Percentiles rank a stretch among this genome's conserved stretches.
Evolutionary conservation across 2,888 invertebrate genomes (phyloP).

Genomic region (Dicycla oo): DNA sequence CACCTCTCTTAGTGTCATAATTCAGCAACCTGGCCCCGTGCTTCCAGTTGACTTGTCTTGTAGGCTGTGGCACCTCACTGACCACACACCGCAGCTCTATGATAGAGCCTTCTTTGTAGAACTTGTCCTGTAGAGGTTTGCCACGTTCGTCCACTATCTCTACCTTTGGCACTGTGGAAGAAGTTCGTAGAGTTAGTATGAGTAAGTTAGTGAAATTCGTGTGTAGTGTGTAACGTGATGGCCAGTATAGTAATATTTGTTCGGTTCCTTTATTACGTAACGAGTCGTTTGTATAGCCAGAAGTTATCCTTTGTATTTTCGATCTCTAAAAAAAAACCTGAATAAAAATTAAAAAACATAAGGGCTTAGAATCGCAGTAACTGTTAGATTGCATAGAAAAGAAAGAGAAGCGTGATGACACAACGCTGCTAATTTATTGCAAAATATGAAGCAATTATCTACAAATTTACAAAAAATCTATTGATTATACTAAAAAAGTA

Average conservation of each 20-base stretch:
- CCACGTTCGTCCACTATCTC: constrained; percentile 95
- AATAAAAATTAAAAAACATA: too few species aligned
- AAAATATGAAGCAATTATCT: too few species aligned
- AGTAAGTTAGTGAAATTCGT: background rate
- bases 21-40: constrained; percentile 94
- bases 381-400: too few species aligned
- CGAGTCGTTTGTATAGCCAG: background rate
- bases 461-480: too few species aligned
- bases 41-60: constrained; percentile 94
- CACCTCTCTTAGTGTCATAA: constrained; percentile 94
- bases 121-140: constrained; percentile 94
- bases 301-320: background rate
- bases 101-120: constrained; percentile 95
- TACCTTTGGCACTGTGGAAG: constrained; percentile 93
- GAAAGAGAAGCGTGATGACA: too few species aligned
- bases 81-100: constrained; percentile 95
- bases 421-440: too few species aligned
- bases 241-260: background rate
- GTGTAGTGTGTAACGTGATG: background rate
- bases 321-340: too few species aligned
- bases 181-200: constrained; percentile 9
- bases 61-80: constrained; percentile 94
- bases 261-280: background rate
- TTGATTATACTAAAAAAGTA: too few species aligned
- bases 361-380: too few species aligned